A percentile compares a stretch with the other conserved stretches of the same genome.
Evolutionary conservation across 30 jellyfish, hydroid and myxozoan species (phyloP).

Genomic region (Turritopsis rubra): DNA sequence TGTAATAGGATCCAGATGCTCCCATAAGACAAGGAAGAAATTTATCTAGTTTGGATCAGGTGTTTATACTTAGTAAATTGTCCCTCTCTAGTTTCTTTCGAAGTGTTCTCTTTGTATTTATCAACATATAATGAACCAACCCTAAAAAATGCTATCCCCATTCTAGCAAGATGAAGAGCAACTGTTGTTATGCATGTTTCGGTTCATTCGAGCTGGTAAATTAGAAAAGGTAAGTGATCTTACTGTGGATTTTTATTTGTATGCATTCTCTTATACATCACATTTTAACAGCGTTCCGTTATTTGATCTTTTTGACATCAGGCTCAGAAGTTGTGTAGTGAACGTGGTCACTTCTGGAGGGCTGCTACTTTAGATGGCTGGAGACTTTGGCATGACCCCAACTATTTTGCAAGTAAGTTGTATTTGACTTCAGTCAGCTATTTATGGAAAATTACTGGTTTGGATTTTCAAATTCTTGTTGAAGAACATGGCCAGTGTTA

Average conservation of each 20-base stretch:
- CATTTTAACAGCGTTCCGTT: not conserved
- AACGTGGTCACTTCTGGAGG: constrained; percentile 87
- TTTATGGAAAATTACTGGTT: too few species aligned
- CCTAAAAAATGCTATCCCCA: not conserved
- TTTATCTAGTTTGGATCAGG: constrained; percentile 69
- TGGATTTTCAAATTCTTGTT: too few species aligned
- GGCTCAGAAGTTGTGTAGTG: constrained; percentile 68
- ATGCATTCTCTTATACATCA: not conserved
- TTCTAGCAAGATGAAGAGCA: constrained; percentile 52
- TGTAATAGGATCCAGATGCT: constrained; percentile 95
- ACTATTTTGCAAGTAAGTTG: constrained; percentile 22
- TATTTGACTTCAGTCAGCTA: not conserved
- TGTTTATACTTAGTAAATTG: too few species aligned
- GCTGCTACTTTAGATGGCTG: constrained; percentile 96
- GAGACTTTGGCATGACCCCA: constrained; percentile 94
- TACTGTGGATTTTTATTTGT: not conserved
- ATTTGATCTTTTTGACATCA: not conserved
- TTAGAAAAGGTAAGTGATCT: constrained; percentile 43
- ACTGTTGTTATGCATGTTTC: constrained; percentile 45
- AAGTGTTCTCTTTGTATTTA: too few species aligned
- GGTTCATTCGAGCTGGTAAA: constrained; percentile 72
- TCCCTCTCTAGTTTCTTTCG: too few species aligned
- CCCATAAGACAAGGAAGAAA: constrained; percentile 68
- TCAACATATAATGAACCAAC: too few species aligned
- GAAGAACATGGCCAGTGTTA: too few species aligned